Evolutionary conservation across 2,113 vertebrate species (phyloP).

Genomic region (Cervus canadensis): DNA sequence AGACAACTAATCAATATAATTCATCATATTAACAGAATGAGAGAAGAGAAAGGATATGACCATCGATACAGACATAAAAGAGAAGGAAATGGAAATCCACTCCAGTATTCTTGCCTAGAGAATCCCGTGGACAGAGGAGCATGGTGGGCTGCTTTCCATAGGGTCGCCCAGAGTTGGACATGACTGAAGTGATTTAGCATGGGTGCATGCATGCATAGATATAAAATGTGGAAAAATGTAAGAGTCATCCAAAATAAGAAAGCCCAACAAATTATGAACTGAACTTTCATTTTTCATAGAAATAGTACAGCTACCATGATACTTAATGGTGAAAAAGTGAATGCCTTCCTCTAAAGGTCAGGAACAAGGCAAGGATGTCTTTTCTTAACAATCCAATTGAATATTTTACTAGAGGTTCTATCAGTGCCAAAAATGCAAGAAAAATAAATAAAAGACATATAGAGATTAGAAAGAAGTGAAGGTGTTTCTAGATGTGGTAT

Average conservation of each 20-base stretch:
- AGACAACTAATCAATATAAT: background rate
- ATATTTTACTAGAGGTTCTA: background rate
- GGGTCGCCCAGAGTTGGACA: rapidly evolving
- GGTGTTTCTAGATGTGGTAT: background rate
- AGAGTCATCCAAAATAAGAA: background rate
- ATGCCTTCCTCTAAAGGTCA: background rate
- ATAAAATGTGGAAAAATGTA: background rate
- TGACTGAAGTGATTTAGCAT: rapidly evolving
- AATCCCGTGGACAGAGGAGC: background rate
- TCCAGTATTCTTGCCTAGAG: background rate
- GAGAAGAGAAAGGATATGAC: background rate
- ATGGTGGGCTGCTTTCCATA: background rate
- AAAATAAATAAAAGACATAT: background rate
- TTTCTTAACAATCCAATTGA: background rate
- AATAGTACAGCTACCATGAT: background rate
- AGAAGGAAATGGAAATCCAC: background rate
- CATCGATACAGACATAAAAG: background rate
- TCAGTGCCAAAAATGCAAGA: background rate
- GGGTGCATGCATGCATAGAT: background rate
- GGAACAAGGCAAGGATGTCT: background rate
- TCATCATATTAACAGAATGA: background rate
- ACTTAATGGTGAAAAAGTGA: background rate
- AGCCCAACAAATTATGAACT: background rate
- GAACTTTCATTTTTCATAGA: background rate
- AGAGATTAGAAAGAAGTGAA: background rate